Base-by-base conservation (phyloP, 2,888 invertebrate genomes). In the Apantesis nais region DNA sequence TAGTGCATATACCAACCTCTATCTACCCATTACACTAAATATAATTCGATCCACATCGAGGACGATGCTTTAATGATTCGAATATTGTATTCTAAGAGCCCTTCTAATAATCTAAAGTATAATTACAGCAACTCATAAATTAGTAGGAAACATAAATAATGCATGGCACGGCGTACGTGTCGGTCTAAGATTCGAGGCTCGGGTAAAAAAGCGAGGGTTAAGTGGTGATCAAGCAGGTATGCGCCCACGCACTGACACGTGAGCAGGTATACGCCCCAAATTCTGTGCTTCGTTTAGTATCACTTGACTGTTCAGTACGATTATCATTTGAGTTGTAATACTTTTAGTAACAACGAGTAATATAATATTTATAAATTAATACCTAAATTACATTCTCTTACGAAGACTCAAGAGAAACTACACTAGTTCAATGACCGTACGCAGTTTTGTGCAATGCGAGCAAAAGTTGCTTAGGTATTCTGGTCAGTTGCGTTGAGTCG, bases 401-500 rank as follows among this genome's bases (percentile, higher is more conserved):
- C 60, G 76, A 73, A 79, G 72, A 78, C 69, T 60, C 65, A 78
- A 76, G 83, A 78, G 82, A 83, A 85, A 85, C 83, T 80, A 76
- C 68, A 67, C 60, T 75, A 84, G 90, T 85, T 89, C 87, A 83
- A 73, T 78, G 88, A 86, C 88, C 88, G 83, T 79, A 86, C 83
- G 82, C 84, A 86, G 85, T 88, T 89, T 88, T 88, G 89, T 89
- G 90, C 90, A 88, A 86, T 82, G 81, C 88, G 84, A 86, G 87
- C 85, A 87, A 88, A 89, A 86, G 86, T 85, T 84, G 85, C 83
- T 90, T 88, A 84, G 84, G 85, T 86, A 91, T 90, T 89, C 90
- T 86, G 87, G 86, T 88, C 90, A 89, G 86, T 81, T 78, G 80
- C 75, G 80, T 75, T 75, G 71, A 82, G 82, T 81, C 84, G 85